Conservation (phyloP, 2,113 vertebrate genomes). For the Caloenas nicobarica region DNA sequence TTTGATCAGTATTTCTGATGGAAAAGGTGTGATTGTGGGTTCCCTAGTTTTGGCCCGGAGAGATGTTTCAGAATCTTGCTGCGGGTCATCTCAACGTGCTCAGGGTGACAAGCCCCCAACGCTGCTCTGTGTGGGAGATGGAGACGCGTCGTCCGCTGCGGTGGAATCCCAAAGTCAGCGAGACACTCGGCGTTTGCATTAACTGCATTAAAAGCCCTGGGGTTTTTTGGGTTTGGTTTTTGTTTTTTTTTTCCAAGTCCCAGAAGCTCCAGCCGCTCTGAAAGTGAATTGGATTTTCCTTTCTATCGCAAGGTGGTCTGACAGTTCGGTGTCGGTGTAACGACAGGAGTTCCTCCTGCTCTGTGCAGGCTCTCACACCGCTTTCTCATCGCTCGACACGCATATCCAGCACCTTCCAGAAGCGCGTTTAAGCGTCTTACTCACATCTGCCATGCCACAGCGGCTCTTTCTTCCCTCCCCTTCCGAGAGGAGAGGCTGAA, state of each 20-base stretch:
- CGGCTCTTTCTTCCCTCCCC: background rate
- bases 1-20: background rate
- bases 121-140: background rate
- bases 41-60: background rate
- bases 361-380: background rate
- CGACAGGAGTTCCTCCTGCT: background rate
- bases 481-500: background rate
- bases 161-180: background rate
- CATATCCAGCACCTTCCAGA: background rate
- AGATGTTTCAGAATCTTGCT: background rate
- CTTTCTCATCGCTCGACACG: background rate
- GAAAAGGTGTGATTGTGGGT: too few species aligned
- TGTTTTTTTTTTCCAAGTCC: background rate
- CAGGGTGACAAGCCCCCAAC: background rate
- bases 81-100: background rate
- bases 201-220: background rate
- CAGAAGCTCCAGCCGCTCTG: background rate
- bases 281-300: background rate
- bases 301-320: background rate
- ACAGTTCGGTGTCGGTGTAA: background rate
- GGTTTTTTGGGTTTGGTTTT: accelerated
- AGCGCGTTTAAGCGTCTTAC: background rate
- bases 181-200: background rate
- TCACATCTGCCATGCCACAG: background rate
- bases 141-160: background rate